A percentile compares a stretch with the other conserved stretches of the same genome.
phyloP scores from a whole-genome alignment of 2,113 vertebrate genomes.

The Numida meleagris region DNA sequence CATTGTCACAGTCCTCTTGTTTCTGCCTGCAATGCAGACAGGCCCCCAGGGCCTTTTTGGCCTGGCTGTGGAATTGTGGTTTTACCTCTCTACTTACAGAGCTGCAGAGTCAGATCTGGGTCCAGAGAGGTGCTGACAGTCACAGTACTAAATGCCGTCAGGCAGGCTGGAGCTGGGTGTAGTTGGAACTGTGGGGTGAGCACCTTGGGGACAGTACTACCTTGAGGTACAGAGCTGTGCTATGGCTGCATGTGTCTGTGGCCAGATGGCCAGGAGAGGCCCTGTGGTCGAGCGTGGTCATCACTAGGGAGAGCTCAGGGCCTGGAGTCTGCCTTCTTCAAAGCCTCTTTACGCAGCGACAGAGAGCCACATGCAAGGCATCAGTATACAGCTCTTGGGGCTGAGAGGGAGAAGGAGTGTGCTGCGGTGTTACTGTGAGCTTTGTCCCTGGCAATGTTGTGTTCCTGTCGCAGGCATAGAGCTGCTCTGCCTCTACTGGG shows the following conservation, averaged over 20 bases:
- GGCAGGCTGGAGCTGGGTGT: constrained; percentile 51
- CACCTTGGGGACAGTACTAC: background rate
- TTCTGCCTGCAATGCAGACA: background rate
- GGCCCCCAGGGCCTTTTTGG: background rate
- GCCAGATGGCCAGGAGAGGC: background rate
- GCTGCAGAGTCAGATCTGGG: background rate
- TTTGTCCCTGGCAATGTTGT: background rate
- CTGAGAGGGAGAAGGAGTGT: background rate
- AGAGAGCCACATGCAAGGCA: background rate
- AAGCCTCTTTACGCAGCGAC: background rate
- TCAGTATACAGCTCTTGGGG: accelerated
- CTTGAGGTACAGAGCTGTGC: background rate
- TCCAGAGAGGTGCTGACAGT: background rate
- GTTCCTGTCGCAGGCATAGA: background rate
- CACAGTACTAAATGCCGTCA: constrained; percentile 33
- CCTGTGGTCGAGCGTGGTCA: background rate
- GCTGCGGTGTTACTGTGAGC: background rate
- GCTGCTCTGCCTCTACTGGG: background rate
- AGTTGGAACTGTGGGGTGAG: background rate
- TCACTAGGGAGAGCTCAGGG: background rate
- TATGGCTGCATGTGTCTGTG: background rate
- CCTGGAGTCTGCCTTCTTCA: background rate
- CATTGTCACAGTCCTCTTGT: background rate
- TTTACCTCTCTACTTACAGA: background rate
- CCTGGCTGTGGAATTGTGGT: background rate